Conservation (phyloP, 2,797 vertebrate genomes). For the Cyclopterus lumpus region DNA sequence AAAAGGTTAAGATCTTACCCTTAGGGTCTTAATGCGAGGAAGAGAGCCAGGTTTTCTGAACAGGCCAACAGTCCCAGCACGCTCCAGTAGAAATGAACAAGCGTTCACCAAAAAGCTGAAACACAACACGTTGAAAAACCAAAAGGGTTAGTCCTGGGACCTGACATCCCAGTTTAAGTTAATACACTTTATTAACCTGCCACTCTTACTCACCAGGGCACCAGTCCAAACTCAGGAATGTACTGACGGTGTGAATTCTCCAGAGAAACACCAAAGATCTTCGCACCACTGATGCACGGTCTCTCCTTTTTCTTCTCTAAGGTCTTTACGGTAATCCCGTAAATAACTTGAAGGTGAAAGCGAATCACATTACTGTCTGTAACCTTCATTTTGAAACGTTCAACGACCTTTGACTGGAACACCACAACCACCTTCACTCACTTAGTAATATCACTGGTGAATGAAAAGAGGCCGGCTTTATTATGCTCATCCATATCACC, state of each 20-base stretch:
- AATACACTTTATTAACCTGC: not conserved
- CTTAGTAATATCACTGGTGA: not conserved
- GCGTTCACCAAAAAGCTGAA: slow-evolving; percentile 88
- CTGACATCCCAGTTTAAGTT: not conserved
- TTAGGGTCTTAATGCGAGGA: slow-evolving; percentile 86
- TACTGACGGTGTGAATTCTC: slow-evolving; percentile 78
- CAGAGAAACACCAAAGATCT: slow-evolving; percentile 87
- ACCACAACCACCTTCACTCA: not conserved
- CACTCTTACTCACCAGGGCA: slow-evolving; percentile 85
- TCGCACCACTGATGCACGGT: slow-evolving; percentile 68
- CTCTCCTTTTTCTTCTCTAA: slow-evolving; percentile 62
- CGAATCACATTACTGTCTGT: slow-evolving; percentile 69
- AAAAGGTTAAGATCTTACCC: slow-evolving; percentile 74
- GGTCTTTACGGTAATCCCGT: slow-evolving; percentile 85
- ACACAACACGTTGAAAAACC: slow-evolving; percentile 19
- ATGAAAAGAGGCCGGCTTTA: not conserved
- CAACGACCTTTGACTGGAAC: not conserved
- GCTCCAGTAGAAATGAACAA: slow-evolving; percentile 85
- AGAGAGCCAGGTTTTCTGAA: slow-evolving; percentile 92
- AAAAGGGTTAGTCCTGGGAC: rapidly evolving
- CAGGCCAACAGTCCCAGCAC: slow-evolving; percentile 87
- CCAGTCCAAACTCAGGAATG: slow-evolving; percentile 86
- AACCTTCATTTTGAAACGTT: slow-evolving; percentile 56
- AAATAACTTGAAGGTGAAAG: slow-evolving; percentile 81
- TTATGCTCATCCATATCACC: slow-evolving; percentile 68